A percentile compares a stretch with the other conserved stretches of the same genome.
These are phyloP conservation scores for Lepidocolaptes lacrymiger DNA, from an alignment of 2,797 vertebrate species.

Conservation along the genomic window DNA sequence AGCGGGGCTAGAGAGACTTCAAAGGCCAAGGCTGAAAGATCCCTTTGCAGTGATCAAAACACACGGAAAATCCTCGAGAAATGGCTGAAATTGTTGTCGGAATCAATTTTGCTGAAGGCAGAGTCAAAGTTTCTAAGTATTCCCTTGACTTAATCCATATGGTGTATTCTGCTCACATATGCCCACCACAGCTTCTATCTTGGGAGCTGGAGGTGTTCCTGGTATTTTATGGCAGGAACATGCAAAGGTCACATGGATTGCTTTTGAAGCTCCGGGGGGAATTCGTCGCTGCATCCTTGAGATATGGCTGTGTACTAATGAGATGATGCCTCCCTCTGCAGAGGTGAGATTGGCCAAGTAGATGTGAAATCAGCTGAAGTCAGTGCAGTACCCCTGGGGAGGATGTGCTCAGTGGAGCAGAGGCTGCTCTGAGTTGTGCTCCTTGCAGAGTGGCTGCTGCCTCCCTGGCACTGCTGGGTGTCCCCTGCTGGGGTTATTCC, in stretches of 20 bases:
- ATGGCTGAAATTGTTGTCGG: constrained; percentile 17
- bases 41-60: background rate
- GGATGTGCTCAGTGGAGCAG: background rate
- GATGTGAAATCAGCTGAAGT: background rate
- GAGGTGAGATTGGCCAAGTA: constrained; percentile 36
- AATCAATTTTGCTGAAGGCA: constrained; percentile 39
- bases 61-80: background rate
- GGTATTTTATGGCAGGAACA: constrained; percentile 62
- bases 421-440: background rate
- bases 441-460: background rate
- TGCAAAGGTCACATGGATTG: constrained; percentile 58
- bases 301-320: constrained; percentile 42
- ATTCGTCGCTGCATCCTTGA: constrained; percentile 27
- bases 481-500: background rate
- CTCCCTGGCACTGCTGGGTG: background rate
- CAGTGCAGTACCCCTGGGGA: background rate
- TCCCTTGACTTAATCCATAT: constrained; percentile 54
- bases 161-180: constrained; percentile 58
- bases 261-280: constrained; percentile 41
- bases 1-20: background rate
- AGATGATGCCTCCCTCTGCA: background rate
- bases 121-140: constrained; percentile 13
- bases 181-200: constrained; percentile 64
- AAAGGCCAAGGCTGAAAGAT: constrained; percentile 37
- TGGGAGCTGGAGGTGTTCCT: constrained; percentile 65